These are phyloP conservation scores for Coelinius sp. DNA, from an alignment of 2,888 invertebrate genomes.

Conservation along the genomic window DNA sequence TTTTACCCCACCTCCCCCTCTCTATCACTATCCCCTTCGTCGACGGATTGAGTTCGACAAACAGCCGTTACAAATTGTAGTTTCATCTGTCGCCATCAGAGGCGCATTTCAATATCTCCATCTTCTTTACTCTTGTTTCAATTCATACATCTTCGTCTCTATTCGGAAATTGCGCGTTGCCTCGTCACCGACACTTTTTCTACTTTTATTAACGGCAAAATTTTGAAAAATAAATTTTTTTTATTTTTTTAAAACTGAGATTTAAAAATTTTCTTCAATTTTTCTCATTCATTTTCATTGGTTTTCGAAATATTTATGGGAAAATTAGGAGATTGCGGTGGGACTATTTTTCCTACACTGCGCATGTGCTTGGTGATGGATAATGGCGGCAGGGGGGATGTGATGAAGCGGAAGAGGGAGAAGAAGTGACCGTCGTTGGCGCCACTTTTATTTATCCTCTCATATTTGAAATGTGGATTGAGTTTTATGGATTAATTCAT, in stretches of 20 bases:
- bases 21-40: neutral
- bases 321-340: neutral
- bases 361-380: neutral
- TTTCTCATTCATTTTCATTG: neutral
- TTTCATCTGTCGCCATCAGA: neutral
- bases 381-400: neutral
- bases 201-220: neutral
- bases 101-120: neutral
- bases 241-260: neutral
- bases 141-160: neutral
- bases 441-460: neutral
- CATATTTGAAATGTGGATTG: neutral
- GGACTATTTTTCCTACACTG: constrained; percentile 30
- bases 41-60: constrained; percentile 13
- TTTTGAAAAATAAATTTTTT: neutral
- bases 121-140: neutral
- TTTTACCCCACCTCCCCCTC: constrained; percentile 31
- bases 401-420: neutral
- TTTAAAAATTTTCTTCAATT: neutral
- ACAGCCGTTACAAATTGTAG: constrained; percentile 32
- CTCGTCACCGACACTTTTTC: neutral
- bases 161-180: neutral
- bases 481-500: neutral
- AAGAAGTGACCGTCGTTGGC: neutral
- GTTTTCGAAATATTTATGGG: neutral